Evolutionary conservation across 2,113 vertebrate genomes (phyloP).

Genomic region (Limanda limanda): DNA sequence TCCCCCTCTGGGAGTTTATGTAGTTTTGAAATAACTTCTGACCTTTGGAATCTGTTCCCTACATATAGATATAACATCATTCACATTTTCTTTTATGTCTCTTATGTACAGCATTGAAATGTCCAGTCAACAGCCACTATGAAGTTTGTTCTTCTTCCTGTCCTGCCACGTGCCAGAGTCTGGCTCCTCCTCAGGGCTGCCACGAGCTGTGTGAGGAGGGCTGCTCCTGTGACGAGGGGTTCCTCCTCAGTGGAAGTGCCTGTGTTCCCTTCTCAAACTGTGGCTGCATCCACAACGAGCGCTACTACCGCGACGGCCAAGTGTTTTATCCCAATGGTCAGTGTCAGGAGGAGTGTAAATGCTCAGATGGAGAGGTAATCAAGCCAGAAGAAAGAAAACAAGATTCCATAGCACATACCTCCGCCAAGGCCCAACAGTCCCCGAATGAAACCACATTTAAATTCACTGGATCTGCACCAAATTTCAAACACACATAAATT

Average conservation of each 20-base stretch:
- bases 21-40: not conserved
- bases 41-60: not conserved
- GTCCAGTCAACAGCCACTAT: constrained; percentile 80
- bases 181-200: constrained; percentile 66
- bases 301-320: constrained; percentile 71
- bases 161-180: constrained; percentile 71
- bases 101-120: constrained; percentile 66
- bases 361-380: constrained; percentile 67
- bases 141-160: constrained; percentile 77
- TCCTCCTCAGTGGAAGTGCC: constrained; percentile 72
- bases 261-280: constrained; percentile 76
- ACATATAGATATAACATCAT: constrained; percentile 12
- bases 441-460: not conserved
- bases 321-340: constrained; percentile 71
- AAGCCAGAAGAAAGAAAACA: not conserved
- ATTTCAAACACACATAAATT: no score
- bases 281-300: constrained; percentile 68
- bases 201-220: constrained; percentile 70
- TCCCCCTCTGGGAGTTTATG: not conserved
- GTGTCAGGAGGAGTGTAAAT: constrained; percentile 82
- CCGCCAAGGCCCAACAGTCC: not conserved
- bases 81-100: constrained; percentile 10
- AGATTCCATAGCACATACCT: not conserved
- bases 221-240: constrained; percentile 79
- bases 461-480: not conserved